Evolutionary conservation across 2,113 vertebrate species (phyloP).

Genomic region (Prochilodus magdalenae): DNA sequence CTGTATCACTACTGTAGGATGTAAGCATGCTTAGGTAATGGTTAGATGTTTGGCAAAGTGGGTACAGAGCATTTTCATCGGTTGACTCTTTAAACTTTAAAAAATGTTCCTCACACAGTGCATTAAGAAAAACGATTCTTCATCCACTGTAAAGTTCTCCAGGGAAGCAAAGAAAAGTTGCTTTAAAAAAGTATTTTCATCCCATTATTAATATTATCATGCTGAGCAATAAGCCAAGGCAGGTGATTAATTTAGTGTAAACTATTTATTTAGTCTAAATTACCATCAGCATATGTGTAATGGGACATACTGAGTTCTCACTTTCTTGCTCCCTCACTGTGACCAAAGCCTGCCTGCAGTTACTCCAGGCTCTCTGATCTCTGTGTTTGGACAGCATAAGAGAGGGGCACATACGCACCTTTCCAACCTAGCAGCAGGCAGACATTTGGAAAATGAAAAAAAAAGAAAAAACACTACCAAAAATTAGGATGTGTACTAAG

Average conservation of each 20-base stretch:
- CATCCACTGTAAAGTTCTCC: too few relatives aligned
- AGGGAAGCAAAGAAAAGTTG: background rate
- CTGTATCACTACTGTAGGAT: too few relatives aligned
- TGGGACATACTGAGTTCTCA: constrained; percentile 36
- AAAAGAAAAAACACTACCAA: background rate
- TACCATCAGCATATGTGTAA: constrained; percentile 35
- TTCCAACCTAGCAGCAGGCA: constrained; percentile 11
- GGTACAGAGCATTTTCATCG: too few relatives aligned
- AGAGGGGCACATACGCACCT: constrained; percentile 2
- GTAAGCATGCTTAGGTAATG: too few relatives aligned
- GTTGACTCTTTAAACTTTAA: too few relatives aligned
- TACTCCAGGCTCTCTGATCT: constrained; percentile 3
- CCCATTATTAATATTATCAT: constrained; percentile 57
- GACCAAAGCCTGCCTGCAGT: constrained; percentile 19
- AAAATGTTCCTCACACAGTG: too few relatives aligned
- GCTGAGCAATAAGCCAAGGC: constrained; percentile 48
- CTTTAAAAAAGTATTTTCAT: constrained; percentile 23
- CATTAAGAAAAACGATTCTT: too few relatives aligned
- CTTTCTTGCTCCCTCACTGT: constrained; percentile 13
- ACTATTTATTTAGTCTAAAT: constrained; percentile 59
- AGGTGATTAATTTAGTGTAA: constrained; percentile 57
- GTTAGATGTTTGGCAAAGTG: too few relatives aligned
- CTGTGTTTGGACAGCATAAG: constrained; percentile 24
- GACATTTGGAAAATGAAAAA: constrained; percentile 10
- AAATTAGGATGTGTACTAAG: constrained; percentile 22